These are phyloP conservation scores for Planiliza haematocheilus DNA, from an alignment of 2,113 vertebrate genomes.

Conservation along the genomic window DNA sequence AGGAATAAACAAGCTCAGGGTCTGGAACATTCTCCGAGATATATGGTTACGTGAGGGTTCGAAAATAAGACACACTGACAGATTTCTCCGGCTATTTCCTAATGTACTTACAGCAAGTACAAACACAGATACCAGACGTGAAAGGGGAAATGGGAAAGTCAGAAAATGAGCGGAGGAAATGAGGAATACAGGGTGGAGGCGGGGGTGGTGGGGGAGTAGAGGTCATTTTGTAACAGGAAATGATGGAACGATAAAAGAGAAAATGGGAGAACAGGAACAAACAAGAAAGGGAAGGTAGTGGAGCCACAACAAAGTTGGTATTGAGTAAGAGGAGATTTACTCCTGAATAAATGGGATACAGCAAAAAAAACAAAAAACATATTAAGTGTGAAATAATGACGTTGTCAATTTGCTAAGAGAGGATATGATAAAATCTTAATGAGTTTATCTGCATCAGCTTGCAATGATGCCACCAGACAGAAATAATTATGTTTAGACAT, in stretches of 20 bases:
- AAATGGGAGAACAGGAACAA: constrained; percentile 9
- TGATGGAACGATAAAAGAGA: constrained; percentile 53
- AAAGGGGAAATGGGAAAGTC: constrained; percentile 56
- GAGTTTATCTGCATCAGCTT: no score
- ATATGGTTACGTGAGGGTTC: background rate
- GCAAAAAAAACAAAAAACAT: no score
- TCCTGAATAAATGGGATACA: no score
- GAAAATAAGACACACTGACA: constrained; percentile 13
- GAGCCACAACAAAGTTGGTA: background rate
- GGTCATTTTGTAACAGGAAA: constrained; percentile 64
- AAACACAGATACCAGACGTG: constrained; percentile 45
- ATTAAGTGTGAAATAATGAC: no score
- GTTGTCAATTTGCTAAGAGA: no score
- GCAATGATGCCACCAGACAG: no score
- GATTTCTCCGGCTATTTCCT: constrained; percentile 27
- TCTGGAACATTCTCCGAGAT: background rate
- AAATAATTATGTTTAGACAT: no score
- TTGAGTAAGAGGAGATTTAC: no score
- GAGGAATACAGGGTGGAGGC: constrained; percentile 36
- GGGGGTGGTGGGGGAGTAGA: constrained; percentile 3
- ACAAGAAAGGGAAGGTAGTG: background rate
- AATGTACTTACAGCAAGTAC: constrained; percentile 46
- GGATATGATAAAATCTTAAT: no score
- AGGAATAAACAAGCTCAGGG: background rate
- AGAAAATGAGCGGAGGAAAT: constrained; percentile 70